Evolutionary conservation across 2,797 vertebrate genomes (phyloP), one percentile per base, ranked within the genome.

Genomic region (Anomalospiza imberbis): DNA sequence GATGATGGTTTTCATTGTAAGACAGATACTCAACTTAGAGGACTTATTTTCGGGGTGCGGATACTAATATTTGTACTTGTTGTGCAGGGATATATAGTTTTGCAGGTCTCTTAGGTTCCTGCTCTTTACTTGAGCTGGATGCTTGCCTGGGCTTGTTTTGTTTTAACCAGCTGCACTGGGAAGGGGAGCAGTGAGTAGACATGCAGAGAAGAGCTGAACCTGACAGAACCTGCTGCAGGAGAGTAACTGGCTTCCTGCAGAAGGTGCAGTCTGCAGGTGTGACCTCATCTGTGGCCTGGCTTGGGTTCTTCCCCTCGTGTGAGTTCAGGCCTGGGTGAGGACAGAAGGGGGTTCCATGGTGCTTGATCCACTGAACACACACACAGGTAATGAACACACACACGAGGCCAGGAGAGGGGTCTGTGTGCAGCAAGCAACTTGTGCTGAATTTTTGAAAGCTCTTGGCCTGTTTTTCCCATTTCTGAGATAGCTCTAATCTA

Each of bases 221-320:
- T 9, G 5, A 10, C 20, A 70, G 53, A 32, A 32, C 13, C n/a
- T 48, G 34, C 25, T 54, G 51, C 25, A 44, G 55, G 54, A 40
- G 7, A 44, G 21, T 11, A 26, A 4, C 11, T 20, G 29, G 8
- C 32, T 51, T 21, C 42, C 42, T 45, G 38, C 45, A 47, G 63
- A 13, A 75, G 22, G 31, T 34, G 32, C 47, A 38, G 4, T 0
- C 42, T 47, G 15, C 50, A 78, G 51, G 3, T 18, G 47, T 2
- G 53, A 68, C 3, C 4, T 57, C 15, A 4, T 9, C 60, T 36
- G 3, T 21, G 26, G 32, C 25, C 34, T 57, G 58, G 24, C 28
- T 60, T 38, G 26, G 28, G 53, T 6, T 63, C 4, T 3, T n/a
- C 58, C 38, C 18, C 18, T 25, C 0, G 0, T 36, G 44, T 24